phyloP scores from a whole-genome alignment of 2,113 vertebrate species.

The Scortum barcoo region DNA sequence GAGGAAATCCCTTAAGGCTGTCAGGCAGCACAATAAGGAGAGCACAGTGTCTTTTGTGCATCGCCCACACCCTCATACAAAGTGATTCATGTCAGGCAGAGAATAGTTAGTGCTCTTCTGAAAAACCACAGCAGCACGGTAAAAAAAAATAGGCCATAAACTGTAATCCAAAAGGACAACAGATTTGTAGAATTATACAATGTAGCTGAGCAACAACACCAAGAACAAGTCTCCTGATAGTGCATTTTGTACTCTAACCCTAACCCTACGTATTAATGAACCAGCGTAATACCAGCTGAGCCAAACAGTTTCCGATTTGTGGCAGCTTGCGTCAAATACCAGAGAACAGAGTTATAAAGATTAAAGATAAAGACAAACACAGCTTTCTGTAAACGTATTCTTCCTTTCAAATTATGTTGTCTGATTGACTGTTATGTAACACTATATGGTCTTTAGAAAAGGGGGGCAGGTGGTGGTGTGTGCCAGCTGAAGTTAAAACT shows the following conservation, averaged over 20 bases:
- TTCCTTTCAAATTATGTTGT: neutral
- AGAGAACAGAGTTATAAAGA: constrained; percentile 1
- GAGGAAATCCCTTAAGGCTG: neutral
- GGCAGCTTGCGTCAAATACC: neutral
- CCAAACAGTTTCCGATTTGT: neutral
- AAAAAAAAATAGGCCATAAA: neutral
- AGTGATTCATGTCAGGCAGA: neutral
- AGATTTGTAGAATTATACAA: neutral
- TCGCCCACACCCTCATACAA: neutral
- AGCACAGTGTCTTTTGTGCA: constrained; percentile 6
- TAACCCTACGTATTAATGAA: neutral
- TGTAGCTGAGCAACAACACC: neutral
- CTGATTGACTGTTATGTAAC: neutral
- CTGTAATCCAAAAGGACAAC: neutral
- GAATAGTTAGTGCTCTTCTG: neutral
- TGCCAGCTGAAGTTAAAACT: neutral
- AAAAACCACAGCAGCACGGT: neutral
- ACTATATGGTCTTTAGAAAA: neutral
- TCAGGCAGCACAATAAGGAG: neutral
- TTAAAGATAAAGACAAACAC: neutral
- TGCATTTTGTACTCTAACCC: neutral
- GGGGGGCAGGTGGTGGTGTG: too few relatives aligned
- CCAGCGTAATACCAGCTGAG: neutral
- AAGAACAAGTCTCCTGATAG: neutral
- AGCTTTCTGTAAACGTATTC: neutral